These are phyloP conservation scores for Calephelis perditalis DNA, from an alignment of 2,888 invertebrate species.

Conservation along the genomic window DNA sequence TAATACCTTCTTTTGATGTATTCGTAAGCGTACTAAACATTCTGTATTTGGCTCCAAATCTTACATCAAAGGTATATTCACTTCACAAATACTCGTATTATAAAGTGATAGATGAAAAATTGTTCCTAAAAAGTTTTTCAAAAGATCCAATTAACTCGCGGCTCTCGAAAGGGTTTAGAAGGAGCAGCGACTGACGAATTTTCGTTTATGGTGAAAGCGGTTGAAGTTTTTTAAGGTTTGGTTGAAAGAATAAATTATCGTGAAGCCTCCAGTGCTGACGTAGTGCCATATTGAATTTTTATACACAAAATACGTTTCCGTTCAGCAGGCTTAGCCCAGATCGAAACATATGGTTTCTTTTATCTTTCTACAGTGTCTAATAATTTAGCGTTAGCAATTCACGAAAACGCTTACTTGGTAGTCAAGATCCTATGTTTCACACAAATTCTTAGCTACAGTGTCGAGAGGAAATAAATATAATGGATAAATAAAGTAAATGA, in stretches of 20 bases:
- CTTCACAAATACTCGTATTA: slow-evolving; percentile 48
- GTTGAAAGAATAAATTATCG: slow-evolving; percentile 46
- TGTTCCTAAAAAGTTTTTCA: slow-evolving; percentile 52
- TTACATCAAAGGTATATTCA: slow-evolving; percentile 46
- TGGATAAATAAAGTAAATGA: too few species aligned
- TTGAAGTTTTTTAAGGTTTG: slow-evolving; percentile 45
- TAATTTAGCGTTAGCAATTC: too few species aligned
- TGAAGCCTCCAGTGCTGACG: slow-evolving; percentile 25
- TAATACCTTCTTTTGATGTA: too few species aligned
- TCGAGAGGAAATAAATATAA: too few species aligned
- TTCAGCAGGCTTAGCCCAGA: too few species aligned
- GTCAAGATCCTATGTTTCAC: too few species aligned
- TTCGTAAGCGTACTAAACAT: slow-evolving; percentile 25
- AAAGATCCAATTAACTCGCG: slow-evolving; percentile 62
- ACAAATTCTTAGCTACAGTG: too few species aligned
- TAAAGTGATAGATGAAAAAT: slow-evolving; percentile 57
- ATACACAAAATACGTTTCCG: not conserved
- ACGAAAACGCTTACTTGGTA: too few species aligned
- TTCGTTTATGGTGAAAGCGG: slow-evolving; percentile 50
- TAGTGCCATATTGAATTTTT: slow-evolving; percentile 21
- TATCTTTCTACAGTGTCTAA: too few species aligned
- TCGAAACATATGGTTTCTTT: too few species aligned
- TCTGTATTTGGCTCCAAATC: slow-evolving; percentile 25
- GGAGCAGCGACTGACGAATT: slow-evolving; percentile 54
- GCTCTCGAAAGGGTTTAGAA: slow-evolving; percentile 56